Conservation (phyloP, 2,797 vertebrate genomes). For the Octomys mimax region DNA sequence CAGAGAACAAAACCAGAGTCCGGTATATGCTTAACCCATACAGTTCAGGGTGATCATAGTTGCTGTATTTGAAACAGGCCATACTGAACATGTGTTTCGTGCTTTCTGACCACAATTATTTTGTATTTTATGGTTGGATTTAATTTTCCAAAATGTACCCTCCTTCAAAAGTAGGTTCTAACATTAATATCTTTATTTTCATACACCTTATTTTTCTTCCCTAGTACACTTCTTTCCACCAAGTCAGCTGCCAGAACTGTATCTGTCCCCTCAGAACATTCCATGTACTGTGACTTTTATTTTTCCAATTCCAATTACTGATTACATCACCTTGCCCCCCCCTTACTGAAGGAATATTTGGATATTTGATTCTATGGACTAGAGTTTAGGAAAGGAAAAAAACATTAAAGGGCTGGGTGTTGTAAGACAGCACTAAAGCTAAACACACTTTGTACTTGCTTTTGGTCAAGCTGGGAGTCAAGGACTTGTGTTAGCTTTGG, state of each 20-base stretch:
- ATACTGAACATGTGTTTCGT: not conserved
- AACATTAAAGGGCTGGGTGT: not conserved
- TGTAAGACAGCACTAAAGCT: not conserved
- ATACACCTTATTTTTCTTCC: not conserved
- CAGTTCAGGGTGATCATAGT: not conserved
- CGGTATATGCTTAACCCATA: not conserved
- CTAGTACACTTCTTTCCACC: not conserved
- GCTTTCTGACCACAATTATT: not conserved
- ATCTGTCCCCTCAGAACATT: not conserved
- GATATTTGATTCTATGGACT: not conserved
- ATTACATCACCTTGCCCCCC: not conserved
- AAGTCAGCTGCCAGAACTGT: not conserved
- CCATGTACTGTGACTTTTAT: not conserved
- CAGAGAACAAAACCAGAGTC: not conserved
- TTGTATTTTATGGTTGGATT: not conserved
- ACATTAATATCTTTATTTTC: not conserved
- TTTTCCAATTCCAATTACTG: not conserved
- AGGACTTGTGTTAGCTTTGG: not conserved
- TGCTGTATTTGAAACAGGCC: not conserved
- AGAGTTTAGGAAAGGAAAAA: not conserved
- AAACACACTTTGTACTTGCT: not conserved
- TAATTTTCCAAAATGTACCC: slow-evolving; percentile 27
- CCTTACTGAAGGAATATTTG: not conserved
- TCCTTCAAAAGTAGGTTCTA: not conserved
- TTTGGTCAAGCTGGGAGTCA: not conserved